Evolutionary conservation across 2,797 vertebrate genomes (phyloP).

Genomic region (Somateria mollissima): DNA sequence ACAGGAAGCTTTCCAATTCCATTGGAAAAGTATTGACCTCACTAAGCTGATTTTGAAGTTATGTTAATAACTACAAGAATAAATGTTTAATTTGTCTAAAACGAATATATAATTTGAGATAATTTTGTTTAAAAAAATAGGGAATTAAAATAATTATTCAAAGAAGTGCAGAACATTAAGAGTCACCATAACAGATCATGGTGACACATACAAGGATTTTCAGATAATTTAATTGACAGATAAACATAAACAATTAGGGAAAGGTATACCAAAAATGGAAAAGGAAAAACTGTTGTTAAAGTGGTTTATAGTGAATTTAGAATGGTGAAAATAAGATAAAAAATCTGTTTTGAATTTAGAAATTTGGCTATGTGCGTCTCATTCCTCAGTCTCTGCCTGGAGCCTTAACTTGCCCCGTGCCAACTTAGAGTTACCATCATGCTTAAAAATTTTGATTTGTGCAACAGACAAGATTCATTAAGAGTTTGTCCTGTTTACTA

Average conservation of each 20-base stretch:
- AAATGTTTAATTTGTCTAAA: background rate
- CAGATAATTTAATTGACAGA: background rate
- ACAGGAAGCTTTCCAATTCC: background rate
- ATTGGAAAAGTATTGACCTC: background rate
- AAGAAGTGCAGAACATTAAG: background rate
- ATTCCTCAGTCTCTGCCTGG: background rate
- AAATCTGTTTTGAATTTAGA: background rate
- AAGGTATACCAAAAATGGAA: background rate
- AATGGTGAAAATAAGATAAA: background rate
- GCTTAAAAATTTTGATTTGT: rapidly evolving
- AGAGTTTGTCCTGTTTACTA: background rate
- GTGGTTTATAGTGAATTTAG: background rate
- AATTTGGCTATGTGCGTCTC: background rate
- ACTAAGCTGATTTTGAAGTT: background rate
- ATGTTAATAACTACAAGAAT: background rate
- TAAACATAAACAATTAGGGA: background rate
- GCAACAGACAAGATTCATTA: background rate
- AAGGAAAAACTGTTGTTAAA: background rate
- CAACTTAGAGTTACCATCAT: background rate
- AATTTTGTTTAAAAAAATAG: background rate
- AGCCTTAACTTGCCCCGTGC: background rate
- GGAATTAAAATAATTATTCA: background rate
- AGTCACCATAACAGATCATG: background rate
- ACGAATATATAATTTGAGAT: background rate
- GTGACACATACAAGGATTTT: background rate